These are phyloP conservation scores for Grallaria varia DNA, from an alignment of 2,113 vertebrate species.

Conservation along the genomic window DNA sequence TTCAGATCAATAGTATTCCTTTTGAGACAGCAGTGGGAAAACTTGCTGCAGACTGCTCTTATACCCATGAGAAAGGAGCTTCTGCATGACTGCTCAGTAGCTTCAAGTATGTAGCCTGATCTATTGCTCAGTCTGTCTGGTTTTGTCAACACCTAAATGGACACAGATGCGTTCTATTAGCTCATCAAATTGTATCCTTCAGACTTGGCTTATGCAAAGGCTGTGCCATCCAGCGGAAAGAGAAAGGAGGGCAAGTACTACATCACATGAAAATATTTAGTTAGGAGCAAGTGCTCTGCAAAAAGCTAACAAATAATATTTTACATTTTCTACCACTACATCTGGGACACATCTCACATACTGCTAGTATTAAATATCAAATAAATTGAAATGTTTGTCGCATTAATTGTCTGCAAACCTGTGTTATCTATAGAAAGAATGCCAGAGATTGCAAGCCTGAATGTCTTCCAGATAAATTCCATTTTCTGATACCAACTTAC, in stretches of 20 bases:
- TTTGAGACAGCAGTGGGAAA: neutral
- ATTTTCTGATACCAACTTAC: neutral
- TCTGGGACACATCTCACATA: neutral
- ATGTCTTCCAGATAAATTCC: neutral
- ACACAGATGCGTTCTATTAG: neutral
- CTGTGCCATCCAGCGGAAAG: neutral
- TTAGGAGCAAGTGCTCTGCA: neutral
- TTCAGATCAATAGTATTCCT: neutral
- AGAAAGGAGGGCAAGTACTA: neutral
- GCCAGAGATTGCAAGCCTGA: neutral
- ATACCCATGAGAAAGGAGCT: neutral
- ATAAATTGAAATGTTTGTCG: neutral
- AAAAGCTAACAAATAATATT: neutral
- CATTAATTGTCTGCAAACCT: neutral
- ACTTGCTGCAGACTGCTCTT: neutral
- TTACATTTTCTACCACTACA: neutral
- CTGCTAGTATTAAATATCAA: neutral
- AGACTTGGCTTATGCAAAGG: neutral
- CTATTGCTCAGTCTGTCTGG: neutral
- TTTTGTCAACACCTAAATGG: neutral
- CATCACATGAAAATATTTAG: neutral
- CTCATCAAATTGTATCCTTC: neutral
- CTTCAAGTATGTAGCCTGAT: neutral
- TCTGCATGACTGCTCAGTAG: neutral
- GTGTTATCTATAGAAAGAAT: neutral